These are phyloP conservation scores for Prionailurus bengalensis DNA, from an alignment of 2,113 vertebrate species.

Conservation along the genomic window DNA sequence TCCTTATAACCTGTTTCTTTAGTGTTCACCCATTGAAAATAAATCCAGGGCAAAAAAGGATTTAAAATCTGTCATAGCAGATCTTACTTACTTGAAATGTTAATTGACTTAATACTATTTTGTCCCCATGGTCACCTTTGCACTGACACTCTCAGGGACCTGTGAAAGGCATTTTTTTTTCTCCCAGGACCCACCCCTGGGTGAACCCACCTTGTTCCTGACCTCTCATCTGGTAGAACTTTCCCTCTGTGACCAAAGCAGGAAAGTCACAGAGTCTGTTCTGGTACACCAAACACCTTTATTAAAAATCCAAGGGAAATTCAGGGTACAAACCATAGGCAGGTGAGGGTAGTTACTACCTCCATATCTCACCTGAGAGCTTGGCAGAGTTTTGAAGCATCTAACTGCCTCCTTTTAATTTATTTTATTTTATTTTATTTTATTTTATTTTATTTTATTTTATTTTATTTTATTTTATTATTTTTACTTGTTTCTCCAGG, in stretches of 20 bases:
- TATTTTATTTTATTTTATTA: neutral
- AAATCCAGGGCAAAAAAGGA: neutral
- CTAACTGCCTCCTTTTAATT: neutral
- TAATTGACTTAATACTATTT: neutral
- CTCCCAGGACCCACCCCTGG: neutral
- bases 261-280: neutral
- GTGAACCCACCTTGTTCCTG: neutral
- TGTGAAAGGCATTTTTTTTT: neutral
- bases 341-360: neutral
- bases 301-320: neutral
- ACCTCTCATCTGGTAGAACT: neutral
- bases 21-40: neutral
- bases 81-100: constrained; percentile 5
- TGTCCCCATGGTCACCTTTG: neutral
- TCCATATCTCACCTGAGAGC: neutral
- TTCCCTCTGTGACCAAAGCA: neutral
- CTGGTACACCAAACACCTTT: neutral
- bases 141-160: neutral
- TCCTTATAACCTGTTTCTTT: neutral
- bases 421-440: neutral
- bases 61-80: neutral
- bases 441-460: neutral
- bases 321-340: neutral
- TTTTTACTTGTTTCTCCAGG: neutral
- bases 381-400: neutral